These are phyloP conservation scores for Zele albiditarsus DNA, from an alignment of 2,888 invertebrate genomes.

Conservation along the genomic window DNA sequence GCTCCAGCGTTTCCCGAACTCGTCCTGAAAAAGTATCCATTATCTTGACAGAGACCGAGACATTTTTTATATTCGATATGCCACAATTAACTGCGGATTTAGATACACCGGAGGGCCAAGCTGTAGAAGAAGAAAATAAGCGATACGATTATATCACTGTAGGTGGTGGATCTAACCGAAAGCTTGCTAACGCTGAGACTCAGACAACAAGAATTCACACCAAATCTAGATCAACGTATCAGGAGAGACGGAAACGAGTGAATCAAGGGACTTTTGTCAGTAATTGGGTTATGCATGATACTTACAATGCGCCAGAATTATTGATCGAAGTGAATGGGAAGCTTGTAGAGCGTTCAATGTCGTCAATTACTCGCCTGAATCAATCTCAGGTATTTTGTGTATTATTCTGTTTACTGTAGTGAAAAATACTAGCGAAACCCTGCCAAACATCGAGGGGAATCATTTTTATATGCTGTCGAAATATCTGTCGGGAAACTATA, in stretches of 20 bases:
- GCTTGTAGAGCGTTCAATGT: constrained; percentile 38
- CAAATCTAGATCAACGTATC: constrained; percentile 80
- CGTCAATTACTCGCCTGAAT: constrained; percentile 41
- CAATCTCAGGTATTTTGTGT: constrained; percentile 40
- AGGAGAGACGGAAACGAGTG: constrained; percentile 75
- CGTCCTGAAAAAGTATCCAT: constrained; percentile 77
- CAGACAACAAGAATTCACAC: constrained; percentile 79
- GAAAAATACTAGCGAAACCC: not conserved
- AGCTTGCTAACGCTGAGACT: constrained; percentile 80
- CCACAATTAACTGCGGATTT: constrained; percentile 78
- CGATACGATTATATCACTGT: constrained; percentile 80
- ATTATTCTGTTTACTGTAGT: not conserved
- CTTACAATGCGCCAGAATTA: constrained; percentile 73
- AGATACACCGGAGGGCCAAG: constrained; percentile 76
- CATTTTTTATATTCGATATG: constrained; percentile 78
- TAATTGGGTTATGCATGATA: constrained; percentile 86
- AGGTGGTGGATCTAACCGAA: constrained; percentile 81
- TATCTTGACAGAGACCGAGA: constrained; percentile 80
- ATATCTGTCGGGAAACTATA: too few species aligned
- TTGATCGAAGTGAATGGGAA: constrained; percentile 64
- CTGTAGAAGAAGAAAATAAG: constrained; percentile 78
- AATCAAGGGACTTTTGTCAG: constrained; percentile 81
- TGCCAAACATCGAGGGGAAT: too few species aligned
- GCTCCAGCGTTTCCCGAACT: constrained; percentile 38
- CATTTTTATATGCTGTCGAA: too few species aligned